A percentile compares a stretch with the other conserved stretches of the same genome.
phyloP scores from a whole-genome alignment of 2,113 vertebrate genomes.

The Chionis minor region DNA sequence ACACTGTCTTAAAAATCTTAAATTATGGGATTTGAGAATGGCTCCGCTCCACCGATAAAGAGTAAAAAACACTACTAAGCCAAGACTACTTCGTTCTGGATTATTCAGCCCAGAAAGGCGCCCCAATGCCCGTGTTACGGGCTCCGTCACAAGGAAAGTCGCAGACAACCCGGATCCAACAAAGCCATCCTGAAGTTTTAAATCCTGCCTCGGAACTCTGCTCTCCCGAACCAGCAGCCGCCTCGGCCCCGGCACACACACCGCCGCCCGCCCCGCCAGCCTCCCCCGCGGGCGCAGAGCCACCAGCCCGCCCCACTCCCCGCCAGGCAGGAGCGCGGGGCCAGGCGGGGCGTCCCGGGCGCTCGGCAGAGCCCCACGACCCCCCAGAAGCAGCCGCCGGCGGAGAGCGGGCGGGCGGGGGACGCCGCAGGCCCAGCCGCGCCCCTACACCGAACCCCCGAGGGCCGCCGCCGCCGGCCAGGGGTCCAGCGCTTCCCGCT shows the following conservation, averaged over 20 bases:
- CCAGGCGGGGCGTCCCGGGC: rapidly evolving
- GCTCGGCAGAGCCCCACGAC: rapidly evolving
- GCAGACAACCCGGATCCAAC: no score
- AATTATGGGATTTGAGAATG: rapidly evolving
- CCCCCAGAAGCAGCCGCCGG: rapidly evolving
- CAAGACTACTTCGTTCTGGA: rapidly evolving
- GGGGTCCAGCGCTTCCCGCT: neutral
- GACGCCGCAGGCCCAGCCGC: neutral
- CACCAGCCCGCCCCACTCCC: rapidly evolving
- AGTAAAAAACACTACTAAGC: rapidly evolving
- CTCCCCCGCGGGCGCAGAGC: rapidly evolving
- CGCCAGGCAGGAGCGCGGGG: rapidly evolving
- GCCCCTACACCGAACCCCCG: neutral
- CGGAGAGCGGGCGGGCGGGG: neutral
- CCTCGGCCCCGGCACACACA: rapidly evolving
- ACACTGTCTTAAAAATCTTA: rapidly evolving
- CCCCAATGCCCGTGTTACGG: rapidly evolving
- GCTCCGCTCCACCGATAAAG: no score
- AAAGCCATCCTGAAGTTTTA: no score
- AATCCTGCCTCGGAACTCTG: neutral
- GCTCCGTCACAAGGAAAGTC: rapidly evolving
- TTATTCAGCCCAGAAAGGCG: neutral
- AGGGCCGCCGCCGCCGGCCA: no score
- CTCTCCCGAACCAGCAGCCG: neutral
- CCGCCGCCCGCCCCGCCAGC: rapidly evolving